A percentile compares a stretch with the other conserved stretches of the same genome.
Evolutionary conservation across 2,888 invertebrate genomes (phyloP).

Genomic region (Torymus texanus): DNA sequence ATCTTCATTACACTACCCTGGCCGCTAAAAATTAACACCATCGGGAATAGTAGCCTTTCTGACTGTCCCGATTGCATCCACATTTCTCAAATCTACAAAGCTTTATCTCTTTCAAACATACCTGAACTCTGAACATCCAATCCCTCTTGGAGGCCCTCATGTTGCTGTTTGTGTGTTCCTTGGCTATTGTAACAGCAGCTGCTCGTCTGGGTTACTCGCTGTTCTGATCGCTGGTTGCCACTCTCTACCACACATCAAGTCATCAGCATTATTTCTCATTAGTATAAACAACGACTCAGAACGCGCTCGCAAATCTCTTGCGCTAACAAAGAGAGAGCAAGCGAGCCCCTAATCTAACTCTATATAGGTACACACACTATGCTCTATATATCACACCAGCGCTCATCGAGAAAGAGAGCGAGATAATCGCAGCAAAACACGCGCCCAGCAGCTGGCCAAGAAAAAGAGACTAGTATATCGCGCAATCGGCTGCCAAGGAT

Average conservation of each 20-base stretch:
- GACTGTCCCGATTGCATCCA: no score
- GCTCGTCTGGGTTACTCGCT: neutral
- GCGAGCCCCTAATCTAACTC: no score
- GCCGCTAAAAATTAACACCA: no score
- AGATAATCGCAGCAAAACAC: no score
- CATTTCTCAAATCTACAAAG: neutral
- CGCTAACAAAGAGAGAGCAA: neutral
- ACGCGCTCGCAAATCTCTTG: no score
- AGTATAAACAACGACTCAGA: neutral
- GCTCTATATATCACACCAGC: no score
- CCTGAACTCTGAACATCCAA: conserved; percentile 73
- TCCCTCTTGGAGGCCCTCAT: conserved; percentile 73
- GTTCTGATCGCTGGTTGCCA: neutral
- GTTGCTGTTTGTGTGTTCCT: conserved; percentile 55
- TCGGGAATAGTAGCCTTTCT: no score
- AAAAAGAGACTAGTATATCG: conserved; percentile 2
- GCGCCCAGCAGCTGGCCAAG: no score
- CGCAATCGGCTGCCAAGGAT: conserved; percentile 8
- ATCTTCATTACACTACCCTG: no score
- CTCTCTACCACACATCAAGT: conserved; percentile 10
- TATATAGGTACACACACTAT: no score
- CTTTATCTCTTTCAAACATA: conserved; percentile 55
- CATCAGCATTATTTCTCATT: conserved; percentile 12
- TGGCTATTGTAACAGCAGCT: conserved; percentile 19
- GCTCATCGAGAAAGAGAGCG: no score